Base-by-base conservation (phyloP, 1,140 invertebrate genomes). In the Trichogramma pretiosum region DNA sequence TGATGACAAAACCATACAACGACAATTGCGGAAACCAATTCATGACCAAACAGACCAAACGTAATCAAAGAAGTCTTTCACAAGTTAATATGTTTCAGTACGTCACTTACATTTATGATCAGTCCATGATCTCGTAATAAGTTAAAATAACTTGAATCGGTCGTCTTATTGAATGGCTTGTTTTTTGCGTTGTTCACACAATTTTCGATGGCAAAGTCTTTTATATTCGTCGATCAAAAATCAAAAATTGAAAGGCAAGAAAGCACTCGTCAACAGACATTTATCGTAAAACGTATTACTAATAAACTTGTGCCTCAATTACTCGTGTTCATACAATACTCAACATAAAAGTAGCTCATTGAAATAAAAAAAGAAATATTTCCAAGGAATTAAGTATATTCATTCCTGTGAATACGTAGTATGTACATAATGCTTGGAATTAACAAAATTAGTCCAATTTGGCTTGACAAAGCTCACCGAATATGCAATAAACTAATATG, bases 121-220 rank as follows among this genome's bases (percentile, higher is more conserved):
- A 57, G 56, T 62, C 56, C 55, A 56, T 53, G 51, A 54, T 61
- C 54, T 61, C 55, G 53, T 55, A 60, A 62, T 55, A 64, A 57
- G 50, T 56, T 46, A 52, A 49, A 55, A 53, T 57, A 51, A 53
- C 54, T 44, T 56, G 54, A 34, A 55, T 49, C 48, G 47, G 48
- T 56, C 53, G 55, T 46, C n/a, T 46, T 46, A 50, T 61, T 53
- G 52, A 57, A 64, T 63, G 52, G 53, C 56, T 59, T 56, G 50
- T 53, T n/a, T n/a, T n/a, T 52, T 46, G 43, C 34, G 50, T 52
- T 52, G n/a, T 56, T 48, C 35, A 35, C 39, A 44, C 14, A 48
- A 43, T 30, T 46, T 51, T 43, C 34, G 44, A 49, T 54, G 46
- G 38, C 34, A 36, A 53, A 41, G 42, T 46, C 43, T 54, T 40